Base-by-base conservation (phyloP, 2,888 invertebrate species). In the Ischnus inquisitorius region DNA sequence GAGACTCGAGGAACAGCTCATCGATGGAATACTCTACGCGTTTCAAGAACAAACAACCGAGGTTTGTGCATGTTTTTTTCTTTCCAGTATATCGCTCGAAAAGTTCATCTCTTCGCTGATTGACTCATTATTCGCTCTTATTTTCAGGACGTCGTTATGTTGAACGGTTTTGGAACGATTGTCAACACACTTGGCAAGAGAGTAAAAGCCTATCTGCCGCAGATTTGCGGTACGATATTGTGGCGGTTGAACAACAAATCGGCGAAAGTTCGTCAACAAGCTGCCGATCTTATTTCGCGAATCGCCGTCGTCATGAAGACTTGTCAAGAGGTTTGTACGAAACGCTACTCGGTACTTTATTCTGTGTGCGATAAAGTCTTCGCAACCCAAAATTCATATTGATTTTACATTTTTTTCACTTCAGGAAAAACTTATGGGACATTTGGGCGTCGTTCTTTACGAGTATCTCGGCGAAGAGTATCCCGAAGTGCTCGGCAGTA, bases 11-110 rank as follows among this genome's bases (percentile, higher is more conserved):
- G 99, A 99, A 94, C 99, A 99, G 91, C 96, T 99, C 43, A 99
- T 99, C 93, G 99, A 99, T 92, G 99, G 99, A 88, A 99, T 99
- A 88, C 94, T 99, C 57, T 99, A 99, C 92, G 99, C 99, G 84
- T 99, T 99, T 95, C 99, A 99, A 94, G 99, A 99, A 95, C 99
- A 99, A 94, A 99, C 99, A 2, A 99, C 99, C 14, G 99, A 99
- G 95, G 97, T 97, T 92, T 92, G 78, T 78, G 60, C 34, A 34
- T 34, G 0, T 34, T 34, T 34, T n/a, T 34, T 8, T 34, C 34
- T 34, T 34, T 34, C 1, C 34, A 8, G 8, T 34, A 16, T 14
- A 2, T 46, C 10, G 43, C 46, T 12, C 14, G 10, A 3, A 16
- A 46, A n/a, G n/a, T n/a, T 12, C 10, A 25, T 28, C 28, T 12